Conservation (phyloP, 2,113 vertebrate species). For the Panurus biarmicus region DNA sequence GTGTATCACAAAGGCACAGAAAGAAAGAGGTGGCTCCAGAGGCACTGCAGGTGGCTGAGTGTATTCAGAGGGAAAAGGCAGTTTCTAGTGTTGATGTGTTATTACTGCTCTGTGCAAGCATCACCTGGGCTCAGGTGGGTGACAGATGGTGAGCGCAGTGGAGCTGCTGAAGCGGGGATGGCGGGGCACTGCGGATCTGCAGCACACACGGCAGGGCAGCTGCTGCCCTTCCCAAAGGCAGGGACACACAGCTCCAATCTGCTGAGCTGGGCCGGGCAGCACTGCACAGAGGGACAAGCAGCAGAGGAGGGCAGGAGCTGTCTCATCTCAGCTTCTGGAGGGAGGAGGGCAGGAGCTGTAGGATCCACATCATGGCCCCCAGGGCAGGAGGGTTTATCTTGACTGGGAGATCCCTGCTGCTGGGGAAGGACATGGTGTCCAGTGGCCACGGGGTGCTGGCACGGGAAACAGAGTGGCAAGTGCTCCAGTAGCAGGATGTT, state of each 20-base stretch:
- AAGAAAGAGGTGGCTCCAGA: neutral
- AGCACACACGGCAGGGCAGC: neutral
- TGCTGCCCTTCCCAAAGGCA: neutral
- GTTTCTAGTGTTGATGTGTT: neutral
- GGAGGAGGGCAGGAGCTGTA: neutral
- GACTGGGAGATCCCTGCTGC: neutral
- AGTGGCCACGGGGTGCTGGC: neutral
- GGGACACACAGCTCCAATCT: neutral
- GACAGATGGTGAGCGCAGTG: neutral
- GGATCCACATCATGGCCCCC: fast-evolving
- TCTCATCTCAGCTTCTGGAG: neutral
- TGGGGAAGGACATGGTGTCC: neutral
- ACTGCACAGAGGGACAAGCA: neutral
- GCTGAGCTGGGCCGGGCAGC: neutral
- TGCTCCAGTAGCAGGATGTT: neutral
- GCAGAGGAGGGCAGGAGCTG: neutral
- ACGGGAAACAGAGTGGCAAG: neutral
- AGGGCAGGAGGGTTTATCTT: neutral
- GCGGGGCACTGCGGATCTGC: neutral
- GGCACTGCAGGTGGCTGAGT: neutral
- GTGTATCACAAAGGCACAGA: neutral
- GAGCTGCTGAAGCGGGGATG: neutral
- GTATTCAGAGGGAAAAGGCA: neutral
- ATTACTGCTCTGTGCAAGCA: neutral
- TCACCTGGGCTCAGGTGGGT: neutral